Conservation (phyloP, 2,797 vertebrate genomes). For the Lacerta bilineata region DNA sequence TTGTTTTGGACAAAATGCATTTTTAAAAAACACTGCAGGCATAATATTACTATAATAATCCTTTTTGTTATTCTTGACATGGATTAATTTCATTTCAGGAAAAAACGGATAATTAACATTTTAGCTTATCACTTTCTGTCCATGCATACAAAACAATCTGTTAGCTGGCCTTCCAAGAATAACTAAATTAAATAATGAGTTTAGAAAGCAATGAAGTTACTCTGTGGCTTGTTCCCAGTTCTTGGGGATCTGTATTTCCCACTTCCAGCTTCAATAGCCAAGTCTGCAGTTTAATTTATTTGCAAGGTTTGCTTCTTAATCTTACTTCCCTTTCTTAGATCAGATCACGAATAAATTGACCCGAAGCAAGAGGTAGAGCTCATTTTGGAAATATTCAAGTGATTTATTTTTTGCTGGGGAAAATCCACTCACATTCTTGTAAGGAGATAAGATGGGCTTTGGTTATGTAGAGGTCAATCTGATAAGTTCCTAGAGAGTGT, state of each 20-base stretch:
- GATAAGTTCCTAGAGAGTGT: neutral
- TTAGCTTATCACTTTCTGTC: conserved; percentile 79
- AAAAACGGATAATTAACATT: conserved; percentile 79
- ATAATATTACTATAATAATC: conserved; percentile 74
- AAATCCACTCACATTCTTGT: neutral
- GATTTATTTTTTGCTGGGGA: neutral
- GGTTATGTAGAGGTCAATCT: neutral
- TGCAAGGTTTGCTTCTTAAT: conserved; percentile 50
- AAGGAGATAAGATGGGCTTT: neutral
- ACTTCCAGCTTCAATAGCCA: neutral
- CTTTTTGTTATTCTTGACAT: conserved; percentile 79
- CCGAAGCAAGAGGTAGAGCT: conserved; percentile 54
- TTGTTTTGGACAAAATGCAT: conserved; percentile 63
- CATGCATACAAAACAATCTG: conserved; percentile 79
- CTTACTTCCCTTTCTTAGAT: conserved; percentile 23
- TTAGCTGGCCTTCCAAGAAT: conserved; percentile 76
- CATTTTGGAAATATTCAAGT: conserved; percentile 36
- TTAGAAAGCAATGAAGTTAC: conserved; percentile 73
- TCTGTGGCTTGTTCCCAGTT: conserved; percentile 53
- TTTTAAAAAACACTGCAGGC: conserved; percentile 62
- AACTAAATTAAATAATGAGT: conserved; percentile 79
- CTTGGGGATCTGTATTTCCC: neutral
- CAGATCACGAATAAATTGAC: conserved; percentile 55
- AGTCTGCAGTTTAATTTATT: conserved; percentile 33
- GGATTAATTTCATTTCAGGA: conserved; percentile 71